phyloP scores from a whole-genome alignment of 2,888 invertebrate species.

The Andrena camellia region DNA sequence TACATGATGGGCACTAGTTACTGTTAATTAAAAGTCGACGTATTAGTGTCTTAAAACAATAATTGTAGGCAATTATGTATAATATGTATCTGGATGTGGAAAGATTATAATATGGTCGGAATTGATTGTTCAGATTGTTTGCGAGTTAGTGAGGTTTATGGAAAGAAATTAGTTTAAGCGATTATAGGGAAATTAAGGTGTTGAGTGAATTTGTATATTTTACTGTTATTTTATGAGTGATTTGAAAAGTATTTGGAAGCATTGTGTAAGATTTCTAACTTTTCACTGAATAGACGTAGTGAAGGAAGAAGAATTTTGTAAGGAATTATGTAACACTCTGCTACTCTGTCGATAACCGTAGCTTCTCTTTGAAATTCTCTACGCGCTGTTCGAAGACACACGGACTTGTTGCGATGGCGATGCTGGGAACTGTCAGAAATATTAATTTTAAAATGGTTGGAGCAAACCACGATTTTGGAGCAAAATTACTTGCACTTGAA shows the following conservation, averaged over 20 bases:
- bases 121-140: too few relatives aligned
- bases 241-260: not conserved
- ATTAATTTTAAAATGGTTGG: not conserved
- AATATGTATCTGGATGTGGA: too few relatives aligned
- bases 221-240: not conserved
- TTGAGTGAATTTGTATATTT: not conserved
- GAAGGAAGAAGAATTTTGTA: slow-evolving; percentile 7
- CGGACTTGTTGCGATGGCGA: not conserved
- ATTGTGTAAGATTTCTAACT: not conserved
- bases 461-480: too few relatives aligned
- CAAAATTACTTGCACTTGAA: too few relatives aligned
- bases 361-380: slow-evolving; percentile 8
- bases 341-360: slow-evolving; percentile 33
- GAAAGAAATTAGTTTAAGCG: not conserved
- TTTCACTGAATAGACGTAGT: not conserved
- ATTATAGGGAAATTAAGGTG: not conserved
- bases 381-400: not conserved
- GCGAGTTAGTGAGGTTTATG: too few relatives aligned
- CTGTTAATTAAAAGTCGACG: not conserved
- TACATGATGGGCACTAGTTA: too few relatives aligned
- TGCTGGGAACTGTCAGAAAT: not conserved
- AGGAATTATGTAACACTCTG: slow-evolving; percentile 24
- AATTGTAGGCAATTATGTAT: too few relatives aligned
- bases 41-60: not conserved
- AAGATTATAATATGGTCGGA: too few relatives aligned